Conservation (phyloP, 2,113 vertebrate species). For the Orycteropus afer region DNA sequence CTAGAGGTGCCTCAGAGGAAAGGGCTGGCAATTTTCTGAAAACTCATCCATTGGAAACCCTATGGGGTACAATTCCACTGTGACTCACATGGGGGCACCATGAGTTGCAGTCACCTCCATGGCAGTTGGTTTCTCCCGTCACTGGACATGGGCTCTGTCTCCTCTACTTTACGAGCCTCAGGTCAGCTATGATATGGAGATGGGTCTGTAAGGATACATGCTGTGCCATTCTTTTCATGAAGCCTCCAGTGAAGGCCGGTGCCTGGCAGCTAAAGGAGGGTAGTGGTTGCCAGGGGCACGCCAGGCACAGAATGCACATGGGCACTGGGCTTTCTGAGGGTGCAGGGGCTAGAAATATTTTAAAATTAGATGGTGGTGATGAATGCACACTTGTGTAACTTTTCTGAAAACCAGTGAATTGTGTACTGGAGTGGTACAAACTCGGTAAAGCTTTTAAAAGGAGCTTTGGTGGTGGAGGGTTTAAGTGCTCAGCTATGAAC, state of each 20-base stretch:
- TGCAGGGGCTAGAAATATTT: background rate
- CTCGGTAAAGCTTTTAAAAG: too few relatives aligned
- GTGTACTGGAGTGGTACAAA: too few relatives aligned
- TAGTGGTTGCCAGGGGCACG: background rate
- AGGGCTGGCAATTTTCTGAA: background rate
- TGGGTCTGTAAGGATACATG: background rate
- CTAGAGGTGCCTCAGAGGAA: background rate
- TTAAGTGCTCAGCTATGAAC: too few relatives aligned
- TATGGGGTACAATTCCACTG: too few relatives aligned
- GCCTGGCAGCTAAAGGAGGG: background rate
- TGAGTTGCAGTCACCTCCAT: too few relatives aligned
- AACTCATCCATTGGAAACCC: too few relatives aligned
- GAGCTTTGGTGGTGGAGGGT: too few relatives aligned
- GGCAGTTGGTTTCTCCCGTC: too few relatives aligned
- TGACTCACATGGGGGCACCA: too few relatives aligned
- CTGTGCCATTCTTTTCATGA: background rate
- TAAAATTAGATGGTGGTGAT: background rate
- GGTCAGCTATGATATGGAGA: background rate
- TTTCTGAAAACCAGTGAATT: background rate
- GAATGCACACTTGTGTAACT: background rate
- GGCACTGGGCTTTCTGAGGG: background rate
- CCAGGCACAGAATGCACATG: too few relatives aligned
- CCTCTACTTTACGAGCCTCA: background rate
- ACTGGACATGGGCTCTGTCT: accelerated
- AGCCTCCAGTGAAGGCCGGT: background rate